Conservation (phyloP, 35 echinoderm and acorn worm species). For the Nesometra sesokonis region DNA sequence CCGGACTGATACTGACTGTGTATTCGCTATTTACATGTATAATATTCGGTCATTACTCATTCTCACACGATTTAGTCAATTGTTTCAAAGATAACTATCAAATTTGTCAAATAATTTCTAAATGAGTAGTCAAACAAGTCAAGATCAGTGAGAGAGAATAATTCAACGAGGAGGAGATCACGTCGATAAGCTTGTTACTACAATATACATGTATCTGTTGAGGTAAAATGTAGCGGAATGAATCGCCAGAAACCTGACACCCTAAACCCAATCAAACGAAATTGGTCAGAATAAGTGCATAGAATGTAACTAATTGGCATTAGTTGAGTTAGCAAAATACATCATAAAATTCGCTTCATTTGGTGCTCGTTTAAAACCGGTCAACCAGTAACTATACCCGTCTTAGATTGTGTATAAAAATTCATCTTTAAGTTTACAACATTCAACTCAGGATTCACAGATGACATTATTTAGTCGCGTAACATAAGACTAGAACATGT, state of each 20-base stretch:
- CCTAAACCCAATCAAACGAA: not conserved
- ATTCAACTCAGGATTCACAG: too few relatives aligned
- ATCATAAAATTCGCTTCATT: not conserved
- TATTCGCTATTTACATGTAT: too few relatives aligned
- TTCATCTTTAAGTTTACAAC: too few relatives aligned
- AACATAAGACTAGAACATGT: too few relatives aligned
- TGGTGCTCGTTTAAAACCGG: not conserved
- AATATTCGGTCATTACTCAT: not conserved
- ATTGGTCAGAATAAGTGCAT: not conserved
- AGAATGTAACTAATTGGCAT: not conserved
- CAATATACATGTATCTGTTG: not conserved
- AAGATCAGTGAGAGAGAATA: not conserved
- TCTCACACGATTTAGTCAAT: not conserved
- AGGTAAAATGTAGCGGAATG: not conserved
- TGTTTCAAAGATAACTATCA: not conserved
- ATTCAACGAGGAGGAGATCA: not conserved
- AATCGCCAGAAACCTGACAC: not conserved
- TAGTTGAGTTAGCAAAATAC: not conserved
- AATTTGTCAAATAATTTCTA: not conserved
- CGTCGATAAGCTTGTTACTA: not conserved
- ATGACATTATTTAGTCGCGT: too few relatives aligned
- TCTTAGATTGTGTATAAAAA: not conserved
- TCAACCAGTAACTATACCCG: not conserved
- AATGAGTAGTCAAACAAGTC: not conserved
- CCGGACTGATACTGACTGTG: too few relatives aligned